phyloP scores from a whole-genome alignment of 2,113 vertebrate genomes.

The Cynoglossus semilaevis region DNA sequence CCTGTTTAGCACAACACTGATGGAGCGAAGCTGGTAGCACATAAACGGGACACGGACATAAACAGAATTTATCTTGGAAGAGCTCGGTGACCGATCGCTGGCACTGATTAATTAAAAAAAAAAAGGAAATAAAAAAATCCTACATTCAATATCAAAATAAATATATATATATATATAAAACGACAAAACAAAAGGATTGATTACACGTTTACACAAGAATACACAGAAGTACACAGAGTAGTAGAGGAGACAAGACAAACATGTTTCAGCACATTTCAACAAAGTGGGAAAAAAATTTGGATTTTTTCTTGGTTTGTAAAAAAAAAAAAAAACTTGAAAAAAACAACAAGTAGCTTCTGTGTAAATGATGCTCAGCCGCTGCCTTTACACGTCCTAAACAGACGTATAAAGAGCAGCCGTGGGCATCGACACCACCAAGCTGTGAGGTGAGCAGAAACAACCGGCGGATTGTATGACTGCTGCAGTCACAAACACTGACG shows the following conservation, averaged over 20 bases:
- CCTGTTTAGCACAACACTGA: constrained; percentile 44
- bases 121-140: constrained; percentile 39
- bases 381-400: constrained; percentile 28
- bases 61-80: constrained; percentile 27
- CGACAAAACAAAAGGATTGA: constrained; percentile 33
- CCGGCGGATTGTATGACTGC: constrained; percentile 35
- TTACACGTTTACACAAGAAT: constrained; percentile 52
- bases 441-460: constrained; percentile 5
- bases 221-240: constrained; percentile 52
- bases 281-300: constrained; percentile 48
- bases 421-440: constrained; percentile 43
- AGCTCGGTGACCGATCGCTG: constrained; percentile 28
- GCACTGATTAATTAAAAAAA: constrained; percentile 24
- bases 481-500: constrained; percentile 49
- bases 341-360: constrained; percentile 2
- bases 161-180: constrained; percentile 27
- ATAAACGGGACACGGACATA: constrained; percentile 48
- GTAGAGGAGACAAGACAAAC: constrained; percentile 60
- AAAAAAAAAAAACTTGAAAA: constrained; percentile 1
- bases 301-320: constrained; percentile 50
- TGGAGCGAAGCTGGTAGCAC: constrained; percentile 48
- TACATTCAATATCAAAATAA: constrained; percentile 36
- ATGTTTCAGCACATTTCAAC: constrained; percentile 40
- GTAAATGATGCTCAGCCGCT: constrained; percentile 37
- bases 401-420: constrained; percentile 46